Conservation (phyloP, 2,888 invertebrate species). For the Brenthis hecate region DNA sequence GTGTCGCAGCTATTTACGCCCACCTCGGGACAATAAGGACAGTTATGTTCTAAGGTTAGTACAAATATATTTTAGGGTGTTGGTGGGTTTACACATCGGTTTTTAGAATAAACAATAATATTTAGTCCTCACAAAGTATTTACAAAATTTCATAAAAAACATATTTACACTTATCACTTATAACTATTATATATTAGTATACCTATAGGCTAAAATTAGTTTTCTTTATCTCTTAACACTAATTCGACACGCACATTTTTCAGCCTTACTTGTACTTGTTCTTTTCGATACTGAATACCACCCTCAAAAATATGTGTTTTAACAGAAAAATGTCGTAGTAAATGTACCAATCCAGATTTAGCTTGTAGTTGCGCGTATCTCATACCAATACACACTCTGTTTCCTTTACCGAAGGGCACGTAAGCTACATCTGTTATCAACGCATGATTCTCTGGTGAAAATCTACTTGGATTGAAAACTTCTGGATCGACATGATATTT, state of each 20-base stretch:
- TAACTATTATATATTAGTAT: no score
- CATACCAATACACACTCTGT: slow-evolving; percentile 68
- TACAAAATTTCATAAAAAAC: no score
- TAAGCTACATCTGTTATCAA: slow-evolving; percentile 53
- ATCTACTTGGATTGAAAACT: slow-evolving; percentile 68
- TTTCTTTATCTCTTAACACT: slow-evolving; percentile 6
- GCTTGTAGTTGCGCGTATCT: slow-evolving; percentile 57
- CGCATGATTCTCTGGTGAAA: slow-evolving; percentile 45
- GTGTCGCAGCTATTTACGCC: no score
- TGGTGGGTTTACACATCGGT: no score
- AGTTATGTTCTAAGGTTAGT: no score
- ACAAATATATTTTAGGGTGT: no score
- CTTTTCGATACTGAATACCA: slow-evolving; percentile 44
- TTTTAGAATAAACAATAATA: no score
- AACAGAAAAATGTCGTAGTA: slow-evolving; percentile 40
- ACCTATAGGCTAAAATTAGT: no score
- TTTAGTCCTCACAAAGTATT: no score
- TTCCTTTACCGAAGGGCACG: slow-evolving; percentile 73
- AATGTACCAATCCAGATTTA: slow-evolving; percentile 42
- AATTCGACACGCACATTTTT: slow-evolving; percentile 53
- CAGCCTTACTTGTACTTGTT: slow-evolving; percentile 50
- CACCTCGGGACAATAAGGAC: no score
- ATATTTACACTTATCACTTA: no score
- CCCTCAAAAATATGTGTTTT: slow-evolving; percentile 33
- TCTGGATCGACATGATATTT: slow-evolving; percentile 68